Base-by-base conservation (phyloP, 2,113 vertebrate species). In the Nothoprocta perdicaria region DNA sequence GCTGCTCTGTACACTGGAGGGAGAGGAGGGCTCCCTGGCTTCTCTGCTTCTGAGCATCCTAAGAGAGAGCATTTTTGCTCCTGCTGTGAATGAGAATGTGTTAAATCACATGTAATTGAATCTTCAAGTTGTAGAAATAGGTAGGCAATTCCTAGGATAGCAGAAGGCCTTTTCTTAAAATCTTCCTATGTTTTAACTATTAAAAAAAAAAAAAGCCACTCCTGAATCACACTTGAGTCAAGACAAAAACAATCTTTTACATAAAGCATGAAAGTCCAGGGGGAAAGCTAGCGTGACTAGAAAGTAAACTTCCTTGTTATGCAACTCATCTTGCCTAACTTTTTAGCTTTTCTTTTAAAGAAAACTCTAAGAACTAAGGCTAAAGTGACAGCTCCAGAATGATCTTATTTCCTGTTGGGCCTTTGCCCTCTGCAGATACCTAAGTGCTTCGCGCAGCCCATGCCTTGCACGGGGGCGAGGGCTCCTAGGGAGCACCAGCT, bases 221-320 rank as follows among this genome's bases (percentile, higher is more conserved):
- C 72, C 19, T 72, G 55, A 91, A 85, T 92, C 79, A 94, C 1
- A 4, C 26, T 57, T n/a, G 27, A 72, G 52, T 24, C 53, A 76
- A 92, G 58, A 74, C 63, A 89, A 85, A 88, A 92, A 77, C 53
- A 55, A 17, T 26, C 40, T 88, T 89, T 96, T 95, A 66, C 89
- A 92, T 53, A 92, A 94, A 93, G 53, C 35, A 81, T 92, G 82
- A 91, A 96, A 94, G 33, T 86, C 92, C 91, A 68, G 74, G 88
- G 65, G 4, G 21, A 89, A 93, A 92, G 72, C 53, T 88, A 91
- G 89, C 33, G 1, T 80, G 52, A 93, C 27, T 57, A 78, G 84
- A 91, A 62, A 88, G 80, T 72, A 92, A 96, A 93, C 87, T 80
- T 93, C 75, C 74, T 80, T 12, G 1, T 79, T 78, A 50, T 15